phyloP scores from a whole-genome alignment of 2,888 invertebrate genomes.

The Junonia oenone region DNA sequence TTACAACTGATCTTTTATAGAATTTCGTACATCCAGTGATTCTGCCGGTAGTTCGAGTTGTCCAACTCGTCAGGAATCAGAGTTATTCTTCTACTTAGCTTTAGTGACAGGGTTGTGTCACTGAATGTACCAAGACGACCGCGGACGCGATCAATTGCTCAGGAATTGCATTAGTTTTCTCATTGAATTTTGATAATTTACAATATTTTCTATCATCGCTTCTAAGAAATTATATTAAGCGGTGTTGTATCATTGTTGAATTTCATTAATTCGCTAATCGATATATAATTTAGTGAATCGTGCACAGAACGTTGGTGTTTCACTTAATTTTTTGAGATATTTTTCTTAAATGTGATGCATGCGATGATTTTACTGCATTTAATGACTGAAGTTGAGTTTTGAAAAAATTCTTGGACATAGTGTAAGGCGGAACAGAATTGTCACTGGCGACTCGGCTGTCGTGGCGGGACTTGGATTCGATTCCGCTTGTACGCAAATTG shows the following conservation, averaged over 20 bases:
- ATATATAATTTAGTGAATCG: slow-evolving; percentile 62
- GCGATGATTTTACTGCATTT: slow-evolving; percentile 68
- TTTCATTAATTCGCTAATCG: slow-evolving; percentile 58
- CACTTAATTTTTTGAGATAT: slow-evolving; percentile 75
- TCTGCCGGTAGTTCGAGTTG: slow-evolving; percentile 6
- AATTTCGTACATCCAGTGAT: slow-evolving; percentile 28
- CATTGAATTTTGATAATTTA: slow-evolving; percentile 60
- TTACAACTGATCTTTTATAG: slow-evolving; percentile 33
- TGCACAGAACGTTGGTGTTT: slow-evolving; percentile 78
- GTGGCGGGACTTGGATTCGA: no score
- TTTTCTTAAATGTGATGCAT: slow-evolving; percentile 68
- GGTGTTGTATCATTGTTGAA: slow-evolving; percentile 67
- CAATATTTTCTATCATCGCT: slow-evolving; percentile 59
- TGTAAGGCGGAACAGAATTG: slow-evolving; percentile 34
- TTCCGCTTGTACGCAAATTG: slow-evolving; percentile 37
- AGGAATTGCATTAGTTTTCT: slow-evolving; percentile 72
- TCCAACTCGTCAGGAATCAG: background rate
- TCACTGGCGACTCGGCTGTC: no score
- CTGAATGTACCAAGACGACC: slow-evolving; percentile 35
- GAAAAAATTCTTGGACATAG: slow-evolving; percentile 49
- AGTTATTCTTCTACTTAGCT: background rate
- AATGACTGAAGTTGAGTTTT: slow-evolving; percentile 67
- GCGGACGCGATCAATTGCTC: slow-evolving; percentile 56
- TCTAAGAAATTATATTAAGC: slow-evolving; percentile 45
- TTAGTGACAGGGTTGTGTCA: slow-evolving; percentile 9